Conservation (phyloP, 2,888 invertebrate genomes). For the Lasioglossum calceatum region DNA sequence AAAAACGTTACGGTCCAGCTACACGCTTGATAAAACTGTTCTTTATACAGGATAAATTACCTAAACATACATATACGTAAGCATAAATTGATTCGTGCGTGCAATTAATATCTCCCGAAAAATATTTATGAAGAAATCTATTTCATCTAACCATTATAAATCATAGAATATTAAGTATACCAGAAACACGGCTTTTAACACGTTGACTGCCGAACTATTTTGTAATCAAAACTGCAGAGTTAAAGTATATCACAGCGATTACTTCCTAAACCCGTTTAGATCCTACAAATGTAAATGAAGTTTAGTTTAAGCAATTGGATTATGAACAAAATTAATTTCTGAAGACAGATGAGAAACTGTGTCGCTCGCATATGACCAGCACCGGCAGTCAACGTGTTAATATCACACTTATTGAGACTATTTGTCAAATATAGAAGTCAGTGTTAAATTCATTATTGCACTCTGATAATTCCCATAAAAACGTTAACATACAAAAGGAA, state of each 20-base stretch:
- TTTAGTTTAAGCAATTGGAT: neutral
- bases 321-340: neutral
- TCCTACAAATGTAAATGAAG: neutral
- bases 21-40: neutral
- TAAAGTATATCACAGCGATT: no score
- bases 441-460: constrained; percentile 39
- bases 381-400: neutral
- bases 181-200: constrained; percentile 3
- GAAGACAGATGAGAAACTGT: neutral
- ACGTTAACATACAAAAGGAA: constrained; percentile 3
- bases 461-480: constrained; percentile 14
- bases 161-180: constrained; percentile 16
- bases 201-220: no score
- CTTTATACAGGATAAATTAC: neutral
- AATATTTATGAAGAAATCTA: constrained; percentile 9
- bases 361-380: neutral
- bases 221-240: no score
- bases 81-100: neutral
- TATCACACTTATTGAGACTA: constrained; percentile 21
- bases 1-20: neutral
- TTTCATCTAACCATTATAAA: constrained; percentile 9
- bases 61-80: neutral
- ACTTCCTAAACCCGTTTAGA: no score
- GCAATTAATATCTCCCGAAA: neutral
- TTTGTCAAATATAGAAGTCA: constrained; percentile 22